These are phyloP conservation scores for Sinocyclocheilus grahami DNA, from an alignment of 2,113 vertebrate genomes.

Conservation along the genomic window DNA sequence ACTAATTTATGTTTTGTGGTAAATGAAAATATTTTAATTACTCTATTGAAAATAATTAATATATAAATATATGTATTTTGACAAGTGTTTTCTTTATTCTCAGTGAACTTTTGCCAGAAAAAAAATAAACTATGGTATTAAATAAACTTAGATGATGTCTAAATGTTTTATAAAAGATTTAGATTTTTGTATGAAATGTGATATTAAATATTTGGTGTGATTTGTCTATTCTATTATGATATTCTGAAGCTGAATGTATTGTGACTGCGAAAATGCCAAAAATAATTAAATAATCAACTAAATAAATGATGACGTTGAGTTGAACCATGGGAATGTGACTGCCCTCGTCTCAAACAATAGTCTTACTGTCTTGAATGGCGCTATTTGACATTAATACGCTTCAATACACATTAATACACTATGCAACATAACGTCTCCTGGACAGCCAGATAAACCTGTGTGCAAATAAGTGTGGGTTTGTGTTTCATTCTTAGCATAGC, in stretches of 20 bases:
- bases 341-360: not conserved
- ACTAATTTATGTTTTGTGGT: constrained; percentile 72
- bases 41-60: constrained; percentile 69
- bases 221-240: constrained; percentile 68
- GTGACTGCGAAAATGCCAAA: constrained; percentile 68
- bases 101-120: constrained; percentile 68
- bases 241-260: constrained; percentile 77
- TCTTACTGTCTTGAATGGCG: not conserved
- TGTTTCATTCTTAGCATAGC: not conserved
- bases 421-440: not conserved
- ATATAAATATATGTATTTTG: constrained; percentile 71
- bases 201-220: constrained; percentile 75
- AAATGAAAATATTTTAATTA: constrained; percentile 77
- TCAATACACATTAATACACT: not conserved
- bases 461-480: not conserved
- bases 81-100: constrained; percentile 72
- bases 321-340: not conserved
- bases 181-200: constrained; percentile 78
- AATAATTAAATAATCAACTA: constrained; percentile 65
- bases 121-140: constrained; percentile 63
- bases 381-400: constrained; percentile 4
- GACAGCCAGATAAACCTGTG: not conserved
- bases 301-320: constrained; percentile 60
- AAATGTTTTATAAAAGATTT: constrained; percentile 79
- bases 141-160: constrained; percentile 66